A percentile compares a stretch with the other conserved stretches of the same genome.
Conservation (phyloP, 2,888 invertebrate genomes). For the Cantharis lateralis region DNA sequence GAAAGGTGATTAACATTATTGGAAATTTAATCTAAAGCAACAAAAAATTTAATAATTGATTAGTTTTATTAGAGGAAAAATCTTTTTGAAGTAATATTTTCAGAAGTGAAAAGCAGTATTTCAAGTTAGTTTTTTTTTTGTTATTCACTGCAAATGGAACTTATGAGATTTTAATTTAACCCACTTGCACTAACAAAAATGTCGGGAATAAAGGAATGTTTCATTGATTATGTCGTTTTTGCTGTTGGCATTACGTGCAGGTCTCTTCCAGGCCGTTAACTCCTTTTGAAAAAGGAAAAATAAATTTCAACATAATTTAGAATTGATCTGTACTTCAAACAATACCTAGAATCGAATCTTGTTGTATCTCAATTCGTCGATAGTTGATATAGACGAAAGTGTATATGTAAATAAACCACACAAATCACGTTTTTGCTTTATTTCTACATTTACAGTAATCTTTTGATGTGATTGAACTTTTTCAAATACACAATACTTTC, state of each 20-base stretch:
- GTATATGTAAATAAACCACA: neutral
- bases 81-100: neutral
- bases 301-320: constrained; percentile 16
- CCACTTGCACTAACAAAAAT: neutral
- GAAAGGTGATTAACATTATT: neutral
- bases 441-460: neutral
- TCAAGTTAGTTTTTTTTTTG: neutral
- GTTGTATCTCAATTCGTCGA: neutral
- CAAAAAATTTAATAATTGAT: neutral
- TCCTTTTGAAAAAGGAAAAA: constrained; percentile 10
- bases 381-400: neutral
- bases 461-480: constrained; percentile 1
- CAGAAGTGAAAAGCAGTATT: neutral
- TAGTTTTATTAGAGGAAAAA: neutral
- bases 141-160: neutral
- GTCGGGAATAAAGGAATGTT: neutral
- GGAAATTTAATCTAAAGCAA: neutral
- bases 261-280: constrained; percentile 16
- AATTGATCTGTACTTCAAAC: constrained; percentile 14
- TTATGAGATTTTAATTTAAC: neutral
- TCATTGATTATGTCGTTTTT: constrained; percentile 10
- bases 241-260: constrained; percentile 10
- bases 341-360: constrained; percentile 10
- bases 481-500: neutral
- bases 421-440: neutral